A percentile compares a stretch with the other conserved stretches of the same genome.
Evolutionary conservation across 2,113 vertebrate species (phyloP).

Genomic region (Alligator mississippiensis): DNA sequence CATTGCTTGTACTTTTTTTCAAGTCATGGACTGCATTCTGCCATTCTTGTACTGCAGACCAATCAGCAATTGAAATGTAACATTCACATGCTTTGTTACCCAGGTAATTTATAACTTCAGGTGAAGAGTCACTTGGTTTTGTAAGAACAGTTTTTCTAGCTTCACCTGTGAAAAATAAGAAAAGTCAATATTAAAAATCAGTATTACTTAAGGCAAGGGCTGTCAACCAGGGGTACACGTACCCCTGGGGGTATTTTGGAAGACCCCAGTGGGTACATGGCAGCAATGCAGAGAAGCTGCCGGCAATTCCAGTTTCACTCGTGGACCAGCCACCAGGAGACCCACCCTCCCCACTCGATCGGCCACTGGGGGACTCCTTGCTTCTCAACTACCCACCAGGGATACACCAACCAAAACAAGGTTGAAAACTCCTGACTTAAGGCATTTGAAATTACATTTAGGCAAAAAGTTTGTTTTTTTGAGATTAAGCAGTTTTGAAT

Average conservation of each 20-base stretch:
- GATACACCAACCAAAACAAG: too few relatives aligned
- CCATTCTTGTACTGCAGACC: slow-evolving; percentile 96
- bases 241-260: too few relatives aligned
- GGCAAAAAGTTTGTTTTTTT: not conserved
- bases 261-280: too few relatives aligned
- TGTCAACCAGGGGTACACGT: too few relatives aligned
- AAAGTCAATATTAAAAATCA: not conserved
- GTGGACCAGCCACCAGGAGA: too few relatives aligned
- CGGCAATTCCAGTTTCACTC: too few relatives aligned
- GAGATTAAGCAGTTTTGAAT: not conserved
- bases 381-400: too few relatives aligned
- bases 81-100: slow-evolving; percentile 96
- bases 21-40: slow-evolving; percentile 87
- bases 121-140: slow-evolving; percentile 91
- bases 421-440: not conserved
- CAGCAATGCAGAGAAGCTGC: too few relatives aligned
- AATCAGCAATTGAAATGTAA: slow-evolving; percentile 93
- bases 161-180: slow-evolving; percentile 82
- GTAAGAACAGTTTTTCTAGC: slow-evolving; percentile 91
- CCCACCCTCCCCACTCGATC: too few relatives aligned
- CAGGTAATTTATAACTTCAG: slow-evolving; percentile 94
- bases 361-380: too few relatives aligned
- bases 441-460: not conserved
- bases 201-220: not conserved
- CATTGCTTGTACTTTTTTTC: slow-evolving; percentile 88